Evolutionary conservation across 2,888 invertebrate genomes (phyloP).

Genomic region (Ametastegia equiseti): DNA sequence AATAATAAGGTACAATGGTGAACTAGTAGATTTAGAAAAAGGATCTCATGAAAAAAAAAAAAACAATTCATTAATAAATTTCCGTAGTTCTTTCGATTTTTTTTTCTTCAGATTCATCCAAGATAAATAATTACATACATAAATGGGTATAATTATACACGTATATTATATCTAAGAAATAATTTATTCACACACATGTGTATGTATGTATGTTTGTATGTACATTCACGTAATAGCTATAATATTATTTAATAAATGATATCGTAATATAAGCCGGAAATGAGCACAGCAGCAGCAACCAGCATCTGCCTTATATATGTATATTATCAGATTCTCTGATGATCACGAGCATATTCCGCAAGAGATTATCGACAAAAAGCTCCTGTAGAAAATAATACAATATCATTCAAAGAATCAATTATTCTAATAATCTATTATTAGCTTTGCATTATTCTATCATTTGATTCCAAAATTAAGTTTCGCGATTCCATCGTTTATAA

Average conservation of each 20-base stretch:
- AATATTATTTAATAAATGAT: neutral
- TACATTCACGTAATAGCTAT: neutral
- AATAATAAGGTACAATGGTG: neutral
- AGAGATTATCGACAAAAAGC: conserved; percentile 30
- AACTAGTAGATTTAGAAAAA: neutral
- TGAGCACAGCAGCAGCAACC: conserved; percentile 20
- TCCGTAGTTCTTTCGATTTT: neutral
- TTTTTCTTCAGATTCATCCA: neutral
- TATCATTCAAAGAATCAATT: neutral
- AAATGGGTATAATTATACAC: neutral
- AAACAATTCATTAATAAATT: neutral
- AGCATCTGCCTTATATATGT: neutral
- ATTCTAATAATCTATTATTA: neutral
- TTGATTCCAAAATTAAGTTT: neutral
- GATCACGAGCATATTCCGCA: conserved; percentile 24
- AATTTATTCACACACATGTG: neutral
- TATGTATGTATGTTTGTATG: neutral
- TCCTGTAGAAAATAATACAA: conserved; percentile 21
- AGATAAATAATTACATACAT: neutral
- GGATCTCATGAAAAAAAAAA: neutral
- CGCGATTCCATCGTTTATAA: neutral
- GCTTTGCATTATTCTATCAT: neutral
- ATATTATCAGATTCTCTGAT: neutral
- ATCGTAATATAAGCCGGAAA: neutral
- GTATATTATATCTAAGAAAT: neutral